Conservation (phyloP, 2,888 invertebrate species). For the Agriopis leucophaearia region DNA sequence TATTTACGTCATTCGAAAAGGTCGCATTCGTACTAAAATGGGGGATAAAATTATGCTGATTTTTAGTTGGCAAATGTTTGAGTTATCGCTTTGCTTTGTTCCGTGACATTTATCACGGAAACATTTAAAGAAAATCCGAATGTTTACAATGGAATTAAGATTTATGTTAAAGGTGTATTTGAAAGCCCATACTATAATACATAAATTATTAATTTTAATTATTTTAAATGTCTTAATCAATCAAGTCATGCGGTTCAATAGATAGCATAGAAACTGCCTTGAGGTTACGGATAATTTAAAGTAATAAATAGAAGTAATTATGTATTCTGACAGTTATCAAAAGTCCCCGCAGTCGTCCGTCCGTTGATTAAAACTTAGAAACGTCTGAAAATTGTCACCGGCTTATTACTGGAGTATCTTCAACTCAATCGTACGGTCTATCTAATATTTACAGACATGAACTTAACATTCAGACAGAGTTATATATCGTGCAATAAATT, state of each 20-base stretch:
- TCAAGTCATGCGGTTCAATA: not conserved
- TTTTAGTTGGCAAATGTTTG: slow-evolving; percentile 32
- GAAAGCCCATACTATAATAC: not conserved
- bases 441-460: slow-evolving; percentile 4
- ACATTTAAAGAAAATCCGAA: slow-evolving; percentile 2
- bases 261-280: not conserved
- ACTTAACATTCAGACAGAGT: not conserved
- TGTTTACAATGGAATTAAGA: not conserved
- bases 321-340: slow-evolving; percentile 6
- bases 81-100: slow-evolving; percentile 15
- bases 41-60: slow-evolving; percentile 34
- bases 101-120: not conserved
- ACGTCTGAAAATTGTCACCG: slow-evolving; percentile 11
- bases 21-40: slow-evolving; percentile 33
- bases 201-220: not conserved
- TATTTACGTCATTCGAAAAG: slow-evolving; percentile 52
- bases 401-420: not conserved
- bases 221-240: not conserved
- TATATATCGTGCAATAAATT: not conserved
- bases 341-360: slow-evolving; percentile 4
- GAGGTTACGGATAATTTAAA: slow-evolving; percentile 2
- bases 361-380: slow-evolving; percentile 15
- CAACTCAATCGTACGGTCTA: not conserved
- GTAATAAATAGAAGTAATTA: slow-evolving; percentile 20
- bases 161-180: not conserved